These are phyloP conservation scores for Xiphydria camelus DNA, from an alignment of 2,888 invertebrate genomes.

Conservation along the genomic window DNA sequence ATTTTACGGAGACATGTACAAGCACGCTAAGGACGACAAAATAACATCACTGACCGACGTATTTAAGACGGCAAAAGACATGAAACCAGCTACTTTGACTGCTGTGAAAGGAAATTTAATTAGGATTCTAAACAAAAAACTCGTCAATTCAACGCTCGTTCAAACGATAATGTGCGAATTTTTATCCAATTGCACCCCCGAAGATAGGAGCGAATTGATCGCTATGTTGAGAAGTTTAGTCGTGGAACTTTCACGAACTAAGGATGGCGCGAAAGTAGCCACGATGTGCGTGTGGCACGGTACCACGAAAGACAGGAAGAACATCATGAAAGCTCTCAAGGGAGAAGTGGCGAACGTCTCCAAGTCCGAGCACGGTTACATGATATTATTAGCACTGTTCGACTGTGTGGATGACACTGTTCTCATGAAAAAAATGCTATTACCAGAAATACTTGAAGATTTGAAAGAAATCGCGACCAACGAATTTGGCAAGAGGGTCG, in stretches of 20 bases:
- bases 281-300: conserved; percentile 88
- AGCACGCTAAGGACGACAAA: conserved; percentile 72
- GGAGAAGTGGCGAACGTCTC: conserved; percentile 79
- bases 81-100: conserved; percentile 74
- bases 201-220: conserved; percentile 76
- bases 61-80: conserved; percentile 67
- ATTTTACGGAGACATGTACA: conserved; percentile 89
- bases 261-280: conserved; percentile 80
- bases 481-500: conserved; percentile 83
- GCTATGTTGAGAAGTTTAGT: conserved; percentile 37
- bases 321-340: conserved; percentile 86
- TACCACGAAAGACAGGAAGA: conserved; percentile 76
- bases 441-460: conserved; percentile 70
- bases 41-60: conserved; percentile 73
- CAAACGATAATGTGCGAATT: conserved; percentile 84
- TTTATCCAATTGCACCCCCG: conserved; percentile 71
- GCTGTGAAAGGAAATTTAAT: conserved; percentile 75
- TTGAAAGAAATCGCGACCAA: conserved; percentile 69
- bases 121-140: conserved; percentile 72
- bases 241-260: conserved; percentile 72
- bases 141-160: conserved; percentile 72
- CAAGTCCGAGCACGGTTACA: conserved; percentile 85
- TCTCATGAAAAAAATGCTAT: conserved; percentile 79
- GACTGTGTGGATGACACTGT: conserved; percentile 93
- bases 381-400: conserved; percentile 79